These are phyloP conservation scores for Colletes gigas DNA, from an alignment of 1,140 invertebrate genomes.

Conservation along the genomic window DNA sequence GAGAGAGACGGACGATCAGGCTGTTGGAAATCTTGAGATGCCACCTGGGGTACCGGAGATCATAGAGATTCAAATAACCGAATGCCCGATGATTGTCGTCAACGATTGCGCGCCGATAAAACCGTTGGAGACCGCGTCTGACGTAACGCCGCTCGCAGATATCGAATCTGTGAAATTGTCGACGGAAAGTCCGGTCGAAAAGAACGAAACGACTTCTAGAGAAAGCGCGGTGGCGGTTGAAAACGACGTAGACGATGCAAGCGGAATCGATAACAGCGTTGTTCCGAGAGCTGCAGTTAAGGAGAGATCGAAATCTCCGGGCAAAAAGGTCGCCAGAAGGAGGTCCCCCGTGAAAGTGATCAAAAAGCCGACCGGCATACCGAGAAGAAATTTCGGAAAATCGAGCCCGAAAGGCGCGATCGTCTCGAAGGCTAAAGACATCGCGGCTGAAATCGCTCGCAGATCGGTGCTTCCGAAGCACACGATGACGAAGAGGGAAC, in stretches of 20 bases:
- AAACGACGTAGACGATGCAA: constrained; percentile 19
- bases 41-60: constrained; percentile 50
- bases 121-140: not conserved
- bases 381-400: constrained; percentile 47
- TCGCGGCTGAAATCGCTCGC: constrained; percentile 34
- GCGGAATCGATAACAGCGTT: constrained; percentile 7
- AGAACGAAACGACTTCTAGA: not conserved
- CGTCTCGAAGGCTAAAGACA: constrained; percentile 52
- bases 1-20: too few relatives aligned
- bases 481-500: not conserved
- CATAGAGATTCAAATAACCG: constrained; percentile 73
- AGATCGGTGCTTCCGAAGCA: constrained; percentile 25
- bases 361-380: constrained; percentile 61
- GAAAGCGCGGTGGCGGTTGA: constrained; percentile 8
- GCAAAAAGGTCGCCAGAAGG: constrained; percentile 71
- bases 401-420: constrained; percentile 39
- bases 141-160: not conserved
- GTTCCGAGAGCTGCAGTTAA: constrained; percentile 30
- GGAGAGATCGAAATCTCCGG: constrained; percentile 73
- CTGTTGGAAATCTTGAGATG: not conserved
- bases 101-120: constrained; percentile 62
- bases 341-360: constrained; percentile 72
- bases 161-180: not conserved
- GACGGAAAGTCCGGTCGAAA: not conserved
- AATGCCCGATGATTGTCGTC: constrained; percentile 64